phyloP scores from a whole-genome alignment of 2,888 invertebrate species.

The Phragmatobia fuliginosa region DNA sequence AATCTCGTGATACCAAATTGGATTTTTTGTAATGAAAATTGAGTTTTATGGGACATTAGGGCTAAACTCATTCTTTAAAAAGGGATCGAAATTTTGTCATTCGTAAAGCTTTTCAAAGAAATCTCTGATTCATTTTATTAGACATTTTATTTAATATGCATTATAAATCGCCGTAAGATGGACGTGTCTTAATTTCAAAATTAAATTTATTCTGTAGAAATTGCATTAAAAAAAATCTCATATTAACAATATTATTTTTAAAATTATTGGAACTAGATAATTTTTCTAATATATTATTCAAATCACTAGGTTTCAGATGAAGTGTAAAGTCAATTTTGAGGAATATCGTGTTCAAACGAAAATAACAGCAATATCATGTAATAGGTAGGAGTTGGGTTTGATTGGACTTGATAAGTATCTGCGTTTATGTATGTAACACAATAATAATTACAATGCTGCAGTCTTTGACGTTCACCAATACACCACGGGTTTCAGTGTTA shows the following conservation, averaged over 20 bases:
- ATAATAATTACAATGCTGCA: conserved; percentile 39
- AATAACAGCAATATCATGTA: background rate
- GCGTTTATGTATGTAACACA: conserved; percentile 63
- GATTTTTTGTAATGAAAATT: conserved; percentile 36
- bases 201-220: background rate
- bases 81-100: conserved; percentile 6
- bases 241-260: too few species aligned
- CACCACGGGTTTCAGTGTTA: conserved; percentile 38
- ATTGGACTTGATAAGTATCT: conserved; percentile 88
- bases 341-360: background rate
- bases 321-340: background rate
- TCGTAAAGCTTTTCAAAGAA: conserved; percentile 1
- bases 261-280: background rate
- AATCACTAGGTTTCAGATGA: background rate
- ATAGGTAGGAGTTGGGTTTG: conserved; percentile 60
- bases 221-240: too few species aligned
- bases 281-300: background rate
- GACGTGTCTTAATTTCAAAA: background rate
- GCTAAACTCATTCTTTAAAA: conserved; percentile 15
- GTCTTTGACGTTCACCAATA: conserved; percentile 35
- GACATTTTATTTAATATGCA: background rate
- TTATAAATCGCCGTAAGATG: background rate
- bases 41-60: conserved; percentile 24
- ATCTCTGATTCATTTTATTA: background rate
- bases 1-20: conserved; percentile 32